Percentiles rank a stretch among this genome's conserved stretches.
Conservation (phyloP, 2,797 vertebrate species). For the Gymnothorax javanicus region DNA sequence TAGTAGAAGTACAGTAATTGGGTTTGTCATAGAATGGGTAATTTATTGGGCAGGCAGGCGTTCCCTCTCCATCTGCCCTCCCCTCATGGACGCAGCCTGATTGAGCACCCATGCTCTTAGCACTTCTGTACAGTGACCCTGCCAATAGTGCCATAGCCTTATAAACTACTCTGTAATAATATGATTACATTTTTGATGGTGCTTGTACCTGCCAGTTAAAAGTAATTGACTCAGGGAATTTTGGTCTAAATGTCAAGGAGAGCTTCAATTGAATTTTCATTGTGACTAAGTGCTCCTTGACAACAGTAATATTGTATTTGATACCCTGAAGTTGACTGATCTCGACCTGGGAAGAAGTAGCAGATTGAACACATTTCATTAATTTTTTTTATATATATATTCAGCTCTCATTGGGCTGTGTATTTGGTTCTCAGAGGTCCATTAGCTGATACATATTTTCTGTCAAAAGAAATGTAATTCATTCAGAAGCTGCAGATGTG, state of each 20-base stretch:
- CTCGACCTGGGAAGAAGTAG: conserved; percentile 16
- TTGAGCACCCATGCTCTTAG: not conserved
- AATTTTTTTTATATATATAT: not conserved
- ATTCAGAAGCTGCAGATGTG: not conserved
- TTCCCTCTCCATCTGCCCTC: not conserved
- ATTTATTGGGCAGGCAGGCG: not conserved
- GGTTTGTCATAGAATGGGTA: not conserved
- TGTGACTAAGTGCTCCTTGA: conserved; percentile 24
- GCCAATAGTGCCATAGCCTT: not conserved
- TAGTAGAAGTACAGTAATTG: not conserved
- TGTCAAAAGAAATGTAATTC: not conserved
- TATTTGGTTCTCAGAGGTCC: not conserved
- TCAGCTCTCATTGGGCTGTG: not conserved
- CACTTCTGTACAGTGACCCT: not conserved
- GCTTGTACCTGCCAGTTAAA: conserved; percentile 18
- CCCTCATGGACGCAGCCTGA: not conserved
- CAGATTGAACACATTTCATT: conserved; percentile 16
- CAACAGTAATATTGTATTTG: not conserved
- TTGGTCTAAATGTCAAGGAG: conserved; percentile 21
- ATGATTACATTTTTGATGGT: conserved; percentile 17
- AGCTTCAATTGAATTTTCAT: conserved; percentile 24
- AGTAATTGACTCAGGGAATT: conserved; percentile 22
- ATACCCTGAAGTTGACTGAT: conserved; percentile 14
- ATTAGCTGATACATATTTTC: conserved; percentile 6
- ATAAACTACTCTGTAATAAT: not conserved